phyloP scores from a whole-genome alignment of 1,140 invertebrate species.

The Heliothis subflexa region DNA sequence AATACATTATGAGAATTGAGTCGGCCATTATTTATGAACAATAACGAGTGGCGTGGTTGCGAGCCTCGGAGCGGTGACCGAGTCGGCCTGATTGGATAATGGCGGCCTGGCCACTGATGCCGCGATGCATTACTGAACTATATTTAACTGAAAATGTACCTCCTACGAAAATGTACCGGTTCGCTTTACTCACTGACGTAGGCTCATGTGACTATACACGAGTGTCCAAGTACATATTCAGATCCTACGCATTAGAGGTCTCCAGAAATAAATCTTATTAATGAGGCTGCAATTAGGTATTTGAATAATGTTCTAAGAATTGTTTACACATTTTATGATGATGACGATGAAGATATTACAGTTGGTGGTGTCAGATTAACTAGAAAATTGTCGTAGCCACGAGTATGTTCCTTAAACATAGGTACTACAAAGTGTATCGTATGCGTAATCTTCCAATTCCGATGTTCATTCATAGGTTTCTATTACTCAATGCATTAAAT shows the following conservation, averaged over 20 bases:
- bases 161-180: slow-evolving; percentile 39
- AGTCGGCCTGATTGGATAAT: slow-evolving; percentile 58
- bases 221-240: not conserved
- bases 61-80: slow-evolving; percentile 54
- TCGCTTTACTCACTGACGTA: slow-evolving; percentile 19
- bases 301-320: slow-evolving; percentile 4
- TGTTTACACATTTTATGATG: not conserved
- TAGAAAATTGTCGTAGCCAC: no score
- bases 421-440: not conserved
- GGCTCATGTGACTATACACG: slow-evolving; percentile 1
- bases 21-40: slow-evolving; percentile 53
- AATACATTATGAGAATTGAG: slow-evolving; percentile 35
- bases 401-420: no score
- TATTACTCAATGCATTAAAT: not conserved
- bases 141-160: slow-evolving; percentile 56
- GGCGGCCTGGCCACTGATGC: slow-evolving; percentile 37
- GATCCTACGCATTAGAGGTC: slow-evolving; percentile 17
- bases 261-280: slow-evolving; percentile 11
- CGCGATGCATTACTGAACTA: slow-evolving; percentile 48
- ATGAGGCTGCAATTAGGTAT: slow-evolving; percentile 10
- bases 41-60: slow-evolving; percentile 50
- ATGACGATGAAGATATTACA: not conserved
- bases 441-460: not conserved
- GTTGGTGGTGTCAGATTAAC: no score
- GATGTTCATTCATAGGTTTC: slow-evolving; percentile 15